Conservation (phyloP, 2,113 vertebrate genomes). For the Oncorhynchus nerka region DNA sequence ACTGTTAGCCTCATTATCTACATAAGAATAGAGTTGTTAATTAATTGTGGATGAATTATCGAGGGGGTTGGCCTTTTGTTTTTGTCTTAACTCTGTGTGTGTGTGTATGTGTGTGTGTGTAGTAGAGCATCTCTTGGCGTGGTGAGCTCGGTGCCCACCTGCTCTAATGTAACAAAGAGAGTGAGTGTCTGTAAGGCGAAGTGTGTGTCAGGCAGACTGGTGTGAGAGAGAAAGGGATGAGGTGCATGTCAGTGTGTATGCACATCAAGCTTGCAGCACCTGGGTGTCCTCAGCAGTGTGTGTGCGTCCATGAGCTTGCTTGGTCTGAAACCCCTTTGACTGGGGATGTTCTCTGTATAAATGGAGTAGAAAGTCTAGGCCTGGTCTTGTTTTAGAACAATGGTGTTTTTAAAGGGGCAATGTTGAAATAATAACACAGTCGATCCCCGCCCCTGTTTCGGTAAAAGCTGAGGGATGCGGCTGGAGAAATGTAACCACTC, state of each 20-base stretch:
- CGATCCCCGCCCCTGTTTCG: too few relatives aligned
- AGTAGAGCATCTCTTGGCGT: background rate
- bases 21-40: background rate
- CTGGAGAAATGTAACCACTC: too few relatives aligned
- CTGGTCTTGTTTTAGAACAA: too few relatives aligned
- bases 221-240: background rate
- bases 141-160: background rate
- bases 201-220: background rate
- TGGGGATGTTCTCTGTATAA: too few relatives aligned
- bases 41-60: constrained; percentile 25
- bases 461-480: too few relatives aligned
- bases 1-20: background rate
- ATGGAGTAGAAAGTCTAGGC: too few relatives aligned
- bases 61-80: constrained; percentile 41
- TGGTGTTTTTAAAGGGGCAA: too few relatives aligned
- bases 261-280: constrained; percentile 46
- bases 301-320: background rate
- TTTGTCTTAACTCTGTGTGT: constrained; percentile 38
- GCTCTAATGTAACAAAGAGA: too few relatives aligned
- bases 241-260: constrained; percentile 2
- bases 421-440: too few relatives aligned
- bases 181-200: background rate
- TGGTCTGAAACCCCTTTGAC: too few relatives aligned
- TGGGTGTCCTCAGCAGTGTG: constrained; percentile 42
- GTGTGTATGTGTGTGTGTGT: background rate